Conservation (phyloP, 2,888 invertebrate species). For the Caenorhabditis zanzibari region DNA sequence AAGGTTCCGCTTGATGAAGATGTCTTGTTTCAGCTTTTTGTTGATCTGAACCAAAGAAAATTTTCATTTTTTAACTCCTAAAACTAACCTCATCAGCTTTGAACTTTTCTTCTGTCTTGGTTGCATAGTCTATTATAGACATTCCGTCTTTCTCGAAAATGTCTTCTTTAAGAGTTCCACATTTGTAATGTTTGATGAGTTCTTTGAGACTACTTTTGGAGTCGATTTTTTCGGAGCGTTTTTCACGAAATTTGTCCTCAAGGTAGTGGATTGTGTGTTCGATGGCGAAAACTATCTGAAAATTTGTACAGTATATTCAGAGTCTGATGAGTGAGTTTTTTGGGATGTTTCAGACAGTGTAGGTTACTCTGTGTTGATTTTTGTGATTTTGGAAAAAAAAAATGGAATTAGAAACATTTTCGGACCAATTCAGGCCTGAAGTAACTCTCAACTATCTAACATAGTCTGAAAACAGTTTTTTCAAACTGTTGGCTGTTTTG, state of each 20-base stretch:
- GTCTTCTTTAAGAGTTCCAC: conserved; percentile 73
- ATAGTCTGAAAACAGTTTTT: too few relatives aligned
- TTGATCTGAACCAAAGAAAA: conserved; percentile 83
- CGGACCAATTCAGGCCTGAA: too few relatives aligned
- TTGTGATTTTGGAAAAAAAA: too few relatives aligned
- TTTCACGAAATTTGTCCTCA: conserved; percentile 61
- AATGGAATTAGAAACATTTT: too few relatives aligned
- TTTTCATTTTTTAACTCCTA: neutral
- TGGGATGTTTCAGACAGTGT: too few relatives aligned
- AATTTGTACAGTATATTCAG: too few relatives aligned
- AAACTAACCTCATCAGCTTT: conserved; percentile 60
- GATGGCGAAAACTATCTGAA: conserved; percentile 79
- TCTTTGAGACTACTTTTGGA: conserved; percentile 39
- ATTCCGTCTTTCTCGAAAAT: conserved; percentile 64
- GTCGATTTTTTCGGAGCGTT: conserved; percentile 33
- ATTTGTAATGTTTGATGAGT: conserved; percentile 70
- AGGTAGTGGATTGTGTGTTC: conserved; percentile 78
- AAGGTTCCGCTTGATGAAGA: conserved; percentile 85
- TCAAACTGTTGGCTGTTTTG: too few relatives aligned
- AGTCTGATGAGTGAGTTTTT: neutral
- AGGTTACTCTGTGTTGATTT: too few relatives aligned
- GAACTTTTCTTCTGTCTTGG: conserved; percentile 29
- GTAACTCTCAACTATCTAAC: too few relatives aligned
- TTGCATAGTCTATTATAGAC: conserved; percentile 42
- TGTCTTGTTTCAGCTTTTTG: conserved; percentile 85